Conservation (phyloP, 2,888 invertebrate species). For the Leucoma salicis region DNA sequence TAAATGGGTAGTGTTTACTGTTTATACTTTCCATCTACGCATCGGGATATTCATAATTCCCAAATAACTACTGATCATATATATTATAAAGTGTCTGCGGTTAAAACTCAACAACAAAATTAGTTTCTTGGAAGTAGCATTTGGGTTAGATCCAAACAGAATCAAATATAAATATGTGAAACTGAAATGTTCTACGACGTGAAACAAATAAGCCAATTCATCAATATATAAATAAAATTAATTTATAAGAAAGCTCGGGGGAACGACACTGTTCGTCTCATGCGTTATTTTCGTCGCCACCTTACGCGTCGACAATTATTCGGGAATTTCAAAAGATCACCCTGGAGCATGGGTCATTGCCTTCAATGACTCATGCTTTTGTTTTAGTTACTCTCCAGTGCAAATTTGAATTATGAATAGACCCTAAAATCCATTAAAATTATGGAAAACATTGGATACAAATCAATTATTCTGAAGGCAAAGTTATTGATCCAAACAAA, state of each 20-base stretch:
- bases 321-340: conserved; percentile 80
- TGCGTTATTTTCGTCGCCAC: conserved; percentile 74
- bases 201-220: conserved; percentile 67
- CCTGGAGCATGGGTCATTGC: conserved; percentile 72
- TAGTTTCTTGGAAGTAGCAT: neutral
- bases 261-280: conserved; percentile 61
- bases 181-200: conserved; percentile 33
- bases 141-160: conserved; percentile 28
- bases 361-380: conserved; percentile 75
- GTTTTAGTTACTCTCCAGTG: conserved; percentile 56
- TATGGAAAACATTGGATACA: conserved; percentile 4
- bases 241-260: conserved; percentile 65
- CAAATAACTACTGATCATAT: too few species aligned
- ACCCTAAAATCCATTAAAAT: conserved; percentile 28
- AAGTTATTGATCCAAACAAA: neutral
- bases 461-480: neutral
- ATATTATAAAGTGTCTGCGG: neutral
- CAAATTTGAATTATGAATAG: conserved; percentile 38
- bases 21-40: too few species aligned
- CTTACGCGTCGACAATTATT: conserved; percentile 78
- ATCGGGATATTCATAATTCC: too few species aligned
- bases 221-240: conserved; percentile 78
- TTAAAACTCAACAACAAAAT: neutral
- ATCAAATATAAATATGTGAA: conserved; percentile 19
- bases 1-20: too few species aligned